These are phyloP conservation scores for Metellina segmentata DNA, from an alignment of 2,888 invertebrate genomes.

Conservation along the genomic window DNA sequence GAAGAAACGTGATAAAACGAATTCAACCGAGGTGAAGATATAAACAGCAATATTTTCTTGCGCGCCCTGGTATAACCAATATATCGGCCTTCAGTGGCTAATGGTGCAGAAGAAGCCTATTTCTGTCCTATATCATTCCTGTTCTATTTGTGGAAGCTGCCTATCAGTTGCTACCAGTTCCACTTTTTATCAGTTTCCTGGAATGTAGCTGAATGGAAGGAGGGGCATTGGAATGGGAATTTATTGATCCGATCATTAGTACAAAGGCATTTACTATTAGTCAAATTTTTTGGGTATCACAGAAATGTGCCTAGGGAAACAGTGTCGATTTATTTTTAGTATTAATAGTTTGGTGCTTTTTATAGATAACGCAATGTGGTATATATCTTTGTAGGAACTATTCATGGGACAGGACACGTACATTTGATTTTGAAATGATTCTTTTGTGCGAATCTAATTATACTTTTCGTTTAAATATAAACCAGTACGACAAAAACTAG, in stretches of 20 bases:
- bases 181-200: conserved; percentile 41
- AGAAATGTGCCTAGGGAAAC: background rate
- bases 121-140: conserved; percentile 53
- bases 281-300: conserved; percentile 42
- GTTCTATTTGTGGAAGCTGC: conserved; percentile 51
- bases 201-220: conserved; percentile 31
- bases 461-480: no score
- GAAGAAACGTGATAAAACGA: background rate
- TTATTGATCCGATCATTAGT: conserved; percentile 44
- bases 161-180: conserved; percentile 39
- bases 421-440: no score
- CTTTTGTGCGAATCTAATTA: no score
- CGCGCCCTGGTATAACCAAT: conserved; percentile 9
- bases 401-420: no score
- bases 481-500: no score
- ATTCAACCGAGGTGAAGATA: background rate
- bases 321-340: background rate
- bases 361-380: background rate
- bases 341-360: background rate
- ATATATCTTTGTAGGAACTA: background rate
- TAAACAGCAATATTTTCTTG: conserved; percentile 10
- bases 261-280: conserved; percentile 43
- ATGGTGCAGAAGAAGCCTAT: conserved; percentile 57
- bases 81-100: conserved; percentile 31
- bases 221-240: conserved; percentile 25